Evolutionary conservation across 2,113 vertebrate genomes (phyloP).

Genomic region (Vidua chalybeata): DNA sequence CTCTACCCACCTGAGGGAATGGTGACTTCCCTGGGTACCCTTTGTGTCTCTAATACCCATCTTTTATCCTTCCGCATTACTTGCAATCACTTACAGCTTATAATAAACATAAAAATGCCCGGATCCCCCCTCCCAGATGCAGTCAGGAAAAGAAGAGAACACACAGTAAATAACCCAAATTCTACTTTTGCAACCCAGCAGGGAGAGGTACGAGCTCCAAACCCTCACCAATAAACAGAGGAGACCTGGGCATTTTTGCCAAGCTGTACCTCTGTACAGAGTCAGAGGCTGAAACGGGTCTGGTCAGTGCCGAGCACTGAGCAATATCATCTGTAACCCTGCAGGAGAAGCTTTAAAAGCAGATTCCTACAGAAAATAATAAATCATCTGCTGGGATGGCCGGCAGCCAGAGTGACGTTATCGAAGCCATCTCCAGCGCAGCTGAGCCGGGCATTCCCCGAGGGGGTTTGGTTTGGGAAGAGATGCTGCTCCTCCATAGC

Average conservation of each 20-base stretch:
- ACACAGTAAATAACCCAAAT: not conserved
- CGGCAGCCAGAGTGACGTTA: constrained; percentile 25
- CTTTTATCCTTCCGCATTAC: not conserved
- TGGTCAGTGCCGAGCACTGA: not conserved
- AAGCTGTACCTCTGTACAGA: not conserved
- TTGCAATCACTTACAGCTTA: fast-evolving
- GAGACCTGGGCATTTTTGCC: not conserved
- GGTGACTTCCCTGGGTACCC: not conserved
- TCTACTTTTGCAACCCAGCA: not conserved
- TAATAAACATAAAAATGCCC: not conserved
- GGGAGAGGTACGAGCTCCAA: not conserved
- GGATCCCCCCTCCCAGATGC: fast-evolving
- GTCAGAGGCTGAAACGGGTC: not conserved
- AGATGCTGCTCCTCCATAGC: not conserved
- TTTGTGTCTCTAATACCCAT: not conserved
- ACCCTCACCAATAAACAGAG: not conserved
- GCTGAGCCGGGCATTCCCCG: not conserved
- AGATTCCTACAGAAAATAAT: constrained; percentile 1
- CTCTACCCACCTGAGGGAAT: not conserved
- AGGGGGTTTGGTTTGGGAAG: constrained; percentile 3
- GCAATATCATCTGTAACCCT: not conserved
- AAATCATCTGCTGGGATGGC: constrained; percentile 5
- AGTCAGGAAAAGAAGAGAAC: not conserved
- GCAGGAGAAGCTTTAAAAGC: not conserved
- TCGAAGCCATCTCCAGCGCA: not conserved